Evolutionary conservation across 2,797 vertebrate species (phyloP), one percentile per base, ranked within the genome.

Genomic region (Pseudocheirus occidentalis): DNA sequence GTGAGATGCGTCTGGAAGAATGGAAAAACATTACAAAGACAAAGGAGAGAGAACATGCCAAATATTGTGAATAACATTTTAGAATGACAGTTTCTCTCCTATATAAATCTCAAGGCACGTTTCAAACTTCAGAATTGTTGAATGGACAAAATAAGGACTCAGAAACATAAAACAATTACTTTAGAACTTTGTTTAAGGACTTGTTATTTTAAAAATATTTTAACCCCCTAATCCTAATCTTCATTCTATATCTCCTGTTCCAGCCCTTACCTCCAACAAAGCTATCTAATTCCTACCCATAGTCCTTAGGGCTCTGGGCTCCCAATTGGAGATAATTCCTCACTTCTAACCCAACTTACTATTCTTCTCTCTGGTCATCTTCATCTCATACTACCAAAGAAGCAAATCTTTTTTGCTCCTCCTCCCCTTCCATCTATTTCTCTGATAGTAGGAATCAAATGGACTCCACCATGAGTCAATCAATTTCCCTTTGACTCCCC

Each of bases 41-140:
- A 24, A 18, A 81, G 40, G 18, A 10, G 66, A 81, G n/a, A 46
- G 40, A 81, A 10, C 73, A 73, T 73, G 5, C 66, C n/a, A 46
- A 18, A 81, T 81, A 46, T 81, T 40, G 73, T 46, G 40, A 40
- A 46, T 81, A 81, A 40, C 21, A 46, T 46, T 95, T 81, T 93
- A 59, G 94, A 34, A 54, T 59, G 92, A 66, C 46, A 52, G 29
- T 28, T 55, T 92, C 93, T 94, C 95, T 59, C 53, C 93, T 95
- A n/a, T 91, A 56, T 90, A 92, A 94, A 94, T 21, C 57, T 55
- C 62, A 24, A 55, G 21, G 1, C 52, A 28, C 55, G 54, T 92
- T 87, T 53, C 92, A 94, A n/a, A 95, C 90, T 97, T 92, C 16
- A 73, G 62, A 95, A 95, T 16, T 53, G 87, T 87, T 93, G 13